Conservation (phyloP, 2,888 invertebrate genomes). For the Eristalis intricaria region DNA sequence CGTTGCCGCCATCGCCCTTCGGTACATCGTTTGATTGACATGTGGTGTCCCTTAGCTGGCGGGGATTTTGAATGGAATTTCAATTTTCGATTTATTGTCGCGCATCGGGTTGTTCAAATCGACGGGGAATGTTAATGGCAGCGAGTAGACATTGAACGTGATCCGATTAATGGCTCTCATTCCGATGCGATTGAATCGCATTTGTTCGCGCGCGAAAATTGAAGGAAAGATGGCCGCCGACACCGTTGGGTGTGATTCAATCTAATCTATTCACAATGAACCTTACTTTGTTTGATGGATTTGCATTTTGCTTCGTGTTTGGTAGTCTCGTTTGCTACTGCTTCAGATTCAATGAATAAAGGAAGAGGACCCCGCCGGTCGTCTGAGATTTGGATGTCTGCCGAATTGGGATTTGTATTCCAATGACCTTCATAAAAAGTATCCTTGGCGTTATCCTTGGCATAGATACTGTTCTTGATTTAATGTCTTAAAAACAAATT, state of each 20-base stretch:
- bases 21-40: constrained; percentile 40
- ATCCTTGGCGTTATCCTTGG: too few relatives aligned
- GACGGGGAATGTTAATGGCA: constrained; percentile 50
- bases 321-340: background rate
- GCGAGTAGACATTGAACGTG: constrained; percentile 23
- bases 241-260: background rate
- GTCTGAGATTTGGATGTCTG: background rate
- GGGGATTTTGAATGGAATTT: constrained; percentile 57
- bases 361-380: background rate
- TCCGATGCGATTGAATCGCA: constrained; percentile 27
- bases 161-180: constrained; percentile 23
- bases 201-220: constrained; percentile 4
- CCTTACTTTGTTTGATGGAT: constrained; percentile 24
- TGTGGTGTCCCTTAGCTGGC: constrained; percentile 1
- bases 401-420: background rate
- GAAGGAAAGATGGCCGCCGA: background rate
- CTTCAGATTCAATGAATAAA: background rate
- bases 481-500: too few relatives aligned
- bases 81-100: constrained; percentile 55
- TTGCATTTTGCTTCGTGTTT: background rate
- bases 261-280: constrained; percentile 40
- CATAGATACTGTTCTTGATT: too few relatives aligned
- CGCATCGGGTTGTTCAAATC: constrained; percentile 5
- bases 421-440: too few relatives aligned
- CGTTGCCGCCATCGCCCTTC: background rate